Base-by-base conservation (phyloP, 1,140 invertebrate species). In the Helicorthomorpha holstii region DNA sequence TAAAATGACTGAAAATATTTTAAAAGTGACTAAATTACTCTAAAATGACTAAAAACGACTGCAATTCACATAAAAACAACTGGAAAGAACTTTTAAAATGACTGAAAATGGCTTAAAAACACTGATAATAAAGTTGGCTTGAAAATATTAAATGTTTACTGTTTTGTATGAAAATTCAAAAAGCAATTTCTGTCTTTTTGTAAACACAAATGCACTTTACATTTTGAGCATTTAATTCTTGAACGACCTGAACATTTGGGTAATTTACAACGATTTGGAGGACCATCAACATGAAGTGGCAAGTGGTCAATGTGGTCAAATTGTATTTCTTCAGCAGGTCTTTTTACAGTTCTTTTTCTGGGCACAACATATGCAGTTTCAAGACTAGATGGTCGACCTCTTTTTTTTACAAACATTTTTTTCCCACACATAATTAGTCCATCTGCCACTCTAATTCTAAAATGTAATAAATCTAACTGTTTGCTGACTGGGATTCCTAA, bases 381-480 rank as follows among this genome's bases (percentile, higher is more conserved):
- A 34, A 34, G 29, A 34, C 29, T 34, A 34, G 29, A 34, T 34
- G 29, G 29, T 7, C 29, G 29, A 7, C 29, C 29, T 34, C 29
- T 34, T 34, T 34, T 34, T 34, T 34, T 16, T 16, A 34, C 7
- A 34, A 34, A 34, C n/a, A n/a, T n/a, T 34, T 34, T 34, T 34
- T 34, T 34, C 16, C 29, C 29, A 34, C 29, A 34, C 29, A 16
- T 34, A 7, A 34, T 7, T 34, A 34, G 29, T 34, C 29, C 16
- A 34, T 57, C 56, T 23, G 49, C 55, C 38, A 57, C 24, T 22
- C 48, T 45, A 7, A 52, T 48, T 48, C 43, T 51, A 48, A 56
- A 57, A 3, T 23, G 41, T 2, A 57, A 14, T 21, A 56, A 46
- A 42, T 56, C 50, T n/a, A 57, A 1, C 34, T 23, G 27, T 29